Evolutionary conservation across 1,140 invertebrate species (phyloP).

Genomic region (Drosophila littoralis): DNA sequence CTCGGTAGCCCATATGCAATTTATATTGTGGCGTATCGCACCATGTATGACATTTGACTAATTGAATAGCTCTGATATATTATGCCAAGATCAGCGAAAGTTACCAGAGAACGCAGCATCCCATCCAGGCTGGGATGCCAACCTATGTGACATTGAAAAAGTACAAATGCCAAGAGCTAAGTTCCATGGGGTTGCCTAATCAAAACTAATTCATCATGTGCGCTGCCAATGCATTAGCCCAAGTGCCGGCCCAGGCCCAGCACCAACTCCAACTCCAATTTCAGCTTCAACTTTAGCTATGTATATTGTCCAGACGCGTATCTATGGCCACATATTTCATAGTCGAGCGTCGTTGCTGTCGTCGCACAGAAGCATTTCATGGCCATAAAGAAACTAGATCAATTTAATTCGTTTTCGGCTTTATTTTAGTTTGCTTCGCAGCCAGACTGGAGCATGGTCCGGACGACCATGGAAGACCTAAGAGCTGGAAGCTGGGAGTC

Average conservation of each 20-base stretch:
- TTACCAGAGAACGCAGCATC: slow-evolving; percentile 27
- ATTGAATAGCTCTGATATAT: slow-evolving; percentile 76
- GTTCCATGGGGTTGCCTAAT: slow-evolving; percentile 58
- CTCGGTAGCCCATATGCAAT: slow-evolving; percentile 54
- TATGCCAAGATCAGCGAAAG: slow-evolving; percentile 71
- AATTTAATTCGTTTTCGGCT: slow-evolving; percentile 78
- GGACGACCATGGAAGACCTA: background rate
- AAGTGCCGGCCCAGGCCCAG: slow-evolving; percentile 14
- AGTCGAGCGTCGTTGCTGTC: slow-evolving; percentile 57
- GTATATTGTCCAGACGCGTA: slow-evolving; percentile 52
- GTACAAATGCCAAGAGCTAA: slow-evolving; percentile 29
- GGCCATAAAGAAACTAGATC: slow-evolving; percentile 82
- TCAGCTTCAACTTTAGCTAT: slow-evolving; percentile 12
- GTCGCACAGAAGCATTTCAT: slow-evolving; percentile 76
- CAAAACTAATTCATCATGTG: slow-evolving; percentile 82
- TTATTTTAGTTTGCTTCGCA: slow-evolving; percentile 36
- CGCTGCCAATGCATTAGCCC: slow-evolving; percentile 78
- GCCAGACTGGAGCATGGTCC: background rate
- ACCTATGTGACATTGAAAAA: slow-evolving; percentile 57
- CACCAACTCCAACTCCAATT: slow-evolving; percentile 1
- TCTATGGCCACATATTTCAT: slow-evolving; percentile 80
- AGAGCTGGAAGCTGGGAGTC: slow-evolving; percentile 2
- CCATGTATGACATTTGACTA: slow-evolving; percentile 75
- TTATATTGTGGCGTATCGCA: slow-evolving; percentile 73
- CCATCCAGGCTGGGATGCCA: background rate